A percentile compares a stretch with the other conserved stretches of the same genome.
Conservation (phyloP, 2,888 invertebrate species). For the Drosophila sordidapex region DNA sequence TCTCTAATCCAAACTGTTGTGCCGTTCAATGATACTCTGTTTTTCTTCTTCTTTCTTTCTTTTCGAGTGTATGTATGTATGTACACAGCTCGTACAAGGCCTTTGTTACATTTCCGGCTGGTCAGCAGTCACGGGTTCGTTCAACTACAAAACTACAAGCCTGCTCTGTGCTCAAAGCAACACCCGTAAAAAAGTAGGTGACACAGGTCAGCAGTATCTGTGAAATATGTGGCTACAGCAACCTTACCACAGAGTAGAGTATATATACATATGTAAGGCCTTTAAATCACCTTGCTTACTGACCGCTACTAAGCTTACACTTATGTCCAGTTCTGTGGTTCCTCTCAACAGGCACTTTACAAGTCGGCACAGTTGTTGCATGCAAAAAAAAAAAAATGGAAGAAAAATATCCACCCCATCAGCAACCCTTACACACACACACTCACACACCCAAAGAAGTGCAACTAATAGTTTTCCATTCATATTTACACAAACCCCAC, state of each 20-base stretch:
- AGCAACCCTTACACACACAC: slow-evolving; percentile 14
- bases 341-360: slow-evolving; percentile 28
- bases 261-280: slow-evolving; percentile 1
- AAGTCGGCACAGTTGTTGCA: slow-evolving; percentile 35
- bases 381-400: slow-evolving; percentile 6
- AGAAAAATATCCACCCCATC: not conserved
- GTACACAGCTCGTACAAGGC: slow-evolving; percentile 10
- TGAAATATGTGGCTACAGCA: slow-evolving; percentile 5
- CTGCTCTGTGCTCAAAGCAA: slow-evolving; percentile 6
- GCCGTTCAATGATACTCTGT: not conserved
- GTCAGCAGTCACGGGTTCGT: slow-evolving; percentile 25
- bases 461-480: slow-evolving; percentile 69
- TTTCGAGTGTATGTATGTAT: slow-evolving; percentile 8
- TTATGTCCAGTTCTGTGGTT: slow-evolving; percentile 21
- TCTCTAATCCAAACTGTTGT: not conserved
- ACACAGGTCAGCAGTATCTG: slow-evolving; percentile 1
- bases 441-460: slow-evolving; percentile 15
- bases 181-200: not conserved
- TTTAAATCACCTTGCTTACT: slow-evolving; percentile 44
- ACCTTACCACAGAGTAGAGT: not conserved
- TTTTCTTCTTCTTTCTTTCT: not conserved
- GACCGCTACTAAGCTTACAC: slow-evolving; percentile 36
- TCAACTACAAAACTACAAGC: slow-evolving; percentile 33
- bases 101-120: slow-evolving; percentile 54
- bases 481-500: slow-evolving; percentile 43